These are phyloP conservation scores for Drepana arcuata DNA, from an alignment of 1,140 invertebrate species.

Conservation along the genomic window DNA sequence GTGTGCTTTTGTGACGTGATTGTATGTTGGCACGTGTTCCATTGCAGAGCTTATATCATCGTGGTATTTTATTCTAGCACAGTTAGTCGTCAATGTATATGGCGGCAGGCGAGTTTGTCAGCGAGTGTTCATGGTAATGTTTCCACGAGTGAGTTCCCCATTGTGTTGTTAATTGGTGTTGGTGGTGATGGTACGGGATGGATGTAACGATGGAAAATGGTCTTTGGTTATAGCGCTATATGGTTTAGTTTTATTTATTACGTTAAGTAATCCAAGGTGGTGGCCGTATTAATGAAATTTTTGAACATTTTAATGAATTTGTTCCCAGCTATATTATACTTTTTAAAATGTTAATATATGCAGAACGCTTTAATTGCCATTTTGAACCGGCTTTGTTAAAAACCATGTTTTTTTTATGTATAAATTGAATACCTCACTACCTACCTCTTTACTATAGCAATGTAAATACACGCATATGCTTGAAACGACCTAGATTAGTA, in stretches of 20 bases:
- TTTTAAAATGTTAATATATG: too few relatives aligned
- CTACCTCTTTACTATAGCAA: too few relatives aligned
- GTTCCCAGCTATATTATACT: too few relatives aligned
- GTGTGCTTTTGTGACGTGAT: slow-evolving; percentile 39
- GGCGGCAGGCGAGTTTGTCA: slow-evolving; percentile 23
- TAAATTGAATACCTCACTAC: too few relatives aligned
- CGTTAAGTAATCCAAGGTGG: slow-evolving; percentile 15
- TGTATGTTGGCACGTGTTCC: slow-evolving; percentile 22
- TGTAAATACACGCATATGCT: background rate
- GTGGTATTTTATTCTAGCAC: slow-evolving; percentile 50
- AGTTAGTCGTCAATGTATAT: slow-evolving; percentile 31
- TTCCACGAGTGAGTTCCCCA: slow-evolving; percentile 52
- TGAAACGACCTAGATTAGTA: too few relatives aligned
- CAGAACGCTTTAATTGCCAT: too few relatives aligned
- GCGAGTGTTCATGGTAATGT: slow-evolving; percentile 36
- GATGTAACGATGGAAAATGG: slow-evolving; percentile 6
- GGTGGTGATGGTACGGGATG: slow-evolving; percentile 30
- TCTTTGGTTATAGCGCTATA: slow-evolving; percentile 4
- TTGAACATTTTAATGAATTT: slow-evolving; percentile 1
- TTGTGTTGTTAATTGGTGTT: slow-evolving; percentile 57
- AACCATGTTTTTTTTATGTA: too few relatives aligned
- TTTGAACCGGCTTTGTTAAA: too few relatives aligned
- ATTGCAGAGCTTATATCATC: slow-evolving; percentile 29
- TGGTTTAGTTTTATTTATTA: slow-evolving; percentile 3
- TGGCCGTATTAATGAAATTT: slow-evolving; percentile 13